phyloP scores from a whole-genome alignment of 2,113 vertebrate genomes.

The Saimiri boliviensis region DNA sequence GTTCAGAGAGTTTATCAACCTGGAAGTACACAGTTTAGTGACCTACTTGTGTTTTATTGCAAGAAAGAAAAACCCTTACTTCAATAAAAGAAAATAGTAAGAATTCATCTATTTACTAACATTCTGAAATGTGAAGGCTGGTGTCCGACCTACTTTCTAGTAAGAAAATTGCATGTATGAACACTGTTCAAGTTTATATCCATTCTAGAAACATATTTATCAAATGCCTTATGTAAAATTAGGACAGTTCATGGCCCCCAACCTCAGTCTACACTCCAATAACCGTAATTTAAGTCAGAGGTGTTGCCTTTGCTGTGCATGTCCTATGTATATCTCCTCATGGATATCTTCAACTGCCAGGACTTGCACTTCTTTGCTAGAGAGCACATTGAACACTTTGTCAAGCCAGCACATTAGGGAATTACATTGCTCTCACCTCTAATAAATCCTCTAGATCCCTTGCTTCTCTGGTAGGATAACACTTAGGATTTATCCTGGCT shows the following conservation, averaged over 20 bases:
- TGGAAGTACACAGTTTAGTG: not conserved
- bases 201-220: not conserved
- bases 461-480: not conserved
- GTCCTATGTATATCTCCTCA: not conserved
- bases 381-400: not conserved
- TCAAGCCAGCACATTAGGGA: not conserved
- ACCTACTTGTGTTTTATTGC: not conserved
- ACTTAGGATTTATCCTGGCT: not conserved
- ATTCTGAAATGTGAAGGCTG: not conserved
- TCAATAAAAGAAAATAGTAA: not conserved
- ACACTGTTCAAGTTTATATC: not conserved
- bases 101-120: not conserved
- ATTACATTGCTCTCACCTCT: not conserved
- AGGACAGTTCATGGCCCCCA: not conserved
- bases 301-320: not conserved
- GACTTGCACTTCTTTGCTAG: not conserved
- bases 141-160: not conserved
- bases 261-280: not conserved
- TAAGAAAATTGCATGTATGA: not conserved
- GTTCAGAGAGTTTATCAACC: not conserved
- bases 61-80: not conserved
- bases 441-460: not conserved
- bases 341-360: not conserved
- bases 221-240: not conserved
- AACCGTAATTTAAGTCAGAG: not conserved